Evolutionary conservation across 2,888 invertebrate genomes (phyloP), one percentile per base, ranked within the genome.

Genomic region (Arctia plantaginis): DNA sequence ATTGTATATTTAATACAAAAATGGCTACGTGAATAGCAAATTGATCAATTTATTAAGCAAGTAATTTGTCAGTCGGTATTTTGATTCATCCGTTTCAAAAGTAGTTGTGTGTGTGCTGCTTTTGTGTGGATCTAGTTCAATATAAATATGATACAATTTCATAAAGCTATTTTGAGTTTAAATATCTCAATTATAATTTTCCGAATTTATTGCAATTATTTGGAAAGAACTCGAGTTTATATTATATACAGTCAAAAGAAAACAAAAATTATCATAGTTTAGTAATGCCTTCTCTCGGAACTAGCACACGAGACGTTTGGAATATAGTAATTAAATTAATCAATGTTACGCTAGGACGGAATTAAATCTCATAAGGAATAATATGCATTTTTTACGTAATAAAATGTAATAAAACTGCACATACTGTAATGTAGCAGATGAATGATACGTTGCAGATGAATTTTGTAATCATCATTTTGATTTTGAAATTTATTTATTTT

Each of bases 31-130:
- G 83, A 88, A 85, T 85, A 78, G 80, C 81, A 87, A 85, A 85
- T 88, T 81, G 82, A 83, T 86, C 84, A 83, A 85, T 88, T 84
- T 84, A 77, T 79, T 77, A 81, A 79, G 73, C 80, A 80, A 81
- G 71, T 77, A 75, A 80, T 82, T 82, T 79, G 66, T 71, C 59
- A 59, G 74, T 51, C 72, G 76, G 81, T 85, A 78, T 79, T 77
- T 76, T 80, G 67, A 77, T 64, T 62, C 66, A 20, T 33, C 41
- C 20, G 70, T 69, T 67, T 66, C 62, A 59, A 13, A 47, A 27
- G 69, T 65, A 64, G 39, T 13, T 2, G 35, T 65, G 44, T n/a
- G 39, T 15, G 15, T 39, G 20, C 3, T 35, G 8, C 20, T 27
- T n/a, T 59, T 69, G 59, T 59, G 69, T 59, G 44, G n/a, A 30